Base-by-base conservation (phyloP, 2,113 vertebrate genomes). In the Toxotes chatareus region DNA sequence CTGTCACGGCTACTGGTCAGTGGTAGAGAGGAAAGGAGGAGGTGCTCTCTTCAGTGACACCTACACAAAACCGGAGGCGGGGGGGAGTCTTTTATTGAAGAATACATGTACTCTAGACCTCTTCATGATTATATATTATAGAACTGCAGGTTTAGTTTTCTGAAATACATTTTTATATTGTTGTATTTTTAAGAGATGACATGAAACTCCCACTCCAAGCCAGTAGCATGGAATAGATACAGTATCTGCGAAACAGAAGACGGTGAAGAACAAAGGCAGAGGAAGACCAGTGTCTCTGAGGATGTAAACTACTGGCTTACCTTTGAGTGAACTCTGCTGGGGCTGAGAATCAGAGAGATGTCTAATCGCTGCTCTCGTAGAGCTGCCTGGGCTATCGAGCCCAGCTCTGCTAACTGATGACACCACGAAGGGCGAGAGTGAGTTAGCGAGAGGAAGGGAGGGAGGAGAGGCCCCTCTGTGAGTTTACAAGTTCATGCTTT, bases 401-500 rank as follows among this genome's bases (percentile, higher is more conserved):
- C 77, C 69, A 8, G 80, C 79, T 90, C 88, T 66, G 88, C 91
- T 89, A 89, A 87, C 89, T 91, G 92, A 92, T 89, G 92, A 93
- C 94, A 94, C 83, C 82, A 68, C 11, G 81, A 82, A 89, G 88
- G 80, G 87, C 68, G 53, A 87, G 85, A 86, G 88, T 42, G 82
- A 91, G 86, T 79, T 74, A 82, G 86, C 1, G 12, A 81, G 79
- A 77, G 56, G 62, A 72, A 89, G 76, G 64, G 63, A 90, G 83
- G 49, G 75, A 76, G 46, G 83, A 78, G 82, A 83, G 77, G 93
- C 87, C 93, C 94, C 94, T 86, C 70, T 82, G 94, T 87, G 94
- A 94, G 95, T 96, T 95, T 94, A 95, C 78, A 95, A 95, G 95
- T 96, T 96, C 93, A 95, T 65, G 76, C 88, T 94, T 95, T 95